These are phyloP conservation scores for Cotesia congregata DNA, from an alignment of 2,888 invertebrate genomes.

Conservation along the genomic window DNA sequence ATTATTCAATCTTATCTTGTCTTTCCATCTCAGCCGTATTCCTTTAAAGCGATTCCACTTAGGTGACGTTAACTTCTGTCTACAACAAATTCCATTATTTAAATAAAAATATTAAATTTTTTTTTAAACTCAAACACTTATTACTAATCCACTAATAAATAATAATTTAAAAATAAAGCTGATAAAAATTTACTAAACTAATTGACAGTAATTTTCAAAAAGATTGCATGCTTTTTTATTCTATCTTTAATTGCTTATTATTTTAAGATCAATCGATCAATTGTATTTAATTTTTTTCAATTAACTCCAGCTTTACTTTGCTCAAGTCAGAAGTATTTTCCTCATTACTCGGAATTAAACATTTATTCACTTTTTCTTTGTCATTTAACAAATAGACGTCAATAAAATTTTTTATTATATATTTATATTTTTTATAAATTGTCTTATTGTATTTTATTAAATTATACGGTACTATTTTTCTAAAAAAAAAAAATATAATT, in stretches of 20 bases:
- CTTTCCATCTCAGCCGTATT: constrained; percentile 96
- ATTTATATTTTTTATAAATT: neutral
- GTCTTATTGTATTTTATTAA: neutral
- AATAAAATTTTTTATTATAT: neutral
- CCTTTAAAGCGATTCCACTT: constrained; percentile 99
- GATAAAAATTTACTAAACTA: neutral
- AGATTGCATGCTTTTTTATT: neutral
- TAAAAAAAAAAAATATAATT: too few relatives aligned
- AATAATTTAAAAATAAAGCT: neutral
- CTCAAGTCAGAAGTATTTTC: neutral
- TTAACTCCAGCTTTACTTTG: neutral
- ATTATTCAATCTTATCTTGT: constrained; percentile 99
- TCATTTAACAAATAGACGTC: neutral
- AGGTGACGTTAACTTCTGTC: constrained; percentile 98
- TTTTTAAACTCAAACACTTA: neutral
- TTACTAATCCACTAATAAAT: neutral
- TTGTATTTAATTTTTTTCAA: neutral
- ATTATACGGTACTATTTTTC: neutral
- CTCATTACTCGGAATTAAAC: neutral
- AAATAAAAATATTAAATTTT: neutral
- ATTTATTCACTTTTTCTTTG: neutral
- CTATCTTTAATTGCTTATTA: neutral
- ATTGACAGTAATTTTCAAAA: too few relatives aligned
- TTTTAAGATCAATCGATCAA: neutral
- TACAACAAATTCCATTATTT: constrained; percentile 72